Base-by-base conservation (phyloP, 2,113 vertebrate genomes). In the Henicopernis longicauda region DNA sequence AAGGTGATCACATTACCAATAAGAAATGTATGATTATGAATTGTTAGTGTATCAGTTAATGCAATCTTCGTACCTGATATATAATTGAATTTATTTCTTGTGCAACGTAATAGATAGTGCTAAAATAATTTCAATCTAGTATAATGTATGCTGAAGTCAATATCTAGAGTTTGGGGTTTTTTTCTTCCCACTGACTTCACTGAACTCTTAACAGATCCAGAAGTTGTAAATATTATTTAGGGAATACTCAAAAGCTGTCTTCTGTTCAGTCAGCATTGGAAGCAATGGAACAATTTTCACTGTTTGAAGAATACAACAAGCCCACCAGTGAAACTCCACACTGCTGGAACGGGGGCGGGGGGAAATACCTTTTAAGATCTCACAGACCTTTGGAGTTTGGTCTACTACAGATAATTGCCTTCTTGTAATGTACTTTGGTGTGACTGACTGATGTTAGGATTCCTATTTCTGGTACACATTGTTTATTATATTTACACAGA, bases 111-210 rank as follows among this genome's bases (percentile, higher is more conserved):
- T 27, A 65, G 6, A 27, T 22, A 55, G 16, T 27, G 21, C 26
- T 74, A 69, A 71, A 82, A 50, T 20, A 81, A 54, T 40, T 74
- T 34, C 26, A 36, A 73, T 90, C 18, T 86, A 45, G 5, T 62
- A n/a, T 66, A 77, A 66, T 15, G 20, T 58, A 49, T 73, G 34
- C 49, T 77, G 34, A 57, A 66, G 59, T 42, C 42, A 45, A 1
- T 70, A 66, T 16, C 26, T 59, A 59, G 58, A 49, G 4, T 61
- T 25, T 22, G 11, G 4, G 2, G 0, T 0, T 32, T 42, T 76
- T 87, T 69, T 19, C 7, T 76, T 90, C 21, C 4, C 1, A 1
- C 8, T 86, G 67, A 47, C 20, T 83, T 80, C 34, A 52, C 23
- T 47, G 42, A 89, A 38, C 12, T 47, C 50, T 36, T 62, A 31